Evolutionary conservation across 2,113 vertebrate species (phyloP).

Genomic region (Platysternon megacephalum): DNA sequence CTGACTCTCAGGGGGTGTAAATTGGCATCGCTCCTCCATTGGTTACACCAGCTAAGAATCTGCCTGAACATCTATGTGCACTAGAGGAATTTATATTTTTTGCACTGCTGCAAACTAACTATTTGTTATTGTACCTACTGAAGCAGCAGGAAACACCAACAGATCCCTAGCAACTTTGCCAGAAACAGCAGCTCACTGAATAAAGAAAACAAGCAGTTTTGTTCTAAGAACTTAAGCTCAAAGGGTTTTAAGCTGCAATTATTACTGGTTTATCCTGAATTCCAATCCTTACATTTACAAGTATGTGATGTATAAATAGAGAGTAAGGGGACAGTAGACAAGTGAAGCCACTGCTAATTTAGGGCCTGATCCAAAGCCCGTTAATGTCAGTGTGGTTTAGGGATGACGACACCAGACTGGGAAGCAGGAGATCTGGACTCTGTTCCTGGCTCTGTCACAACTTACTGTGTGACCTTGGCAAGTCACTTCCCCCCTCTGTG

Average conservation of each 20-base stretch:
- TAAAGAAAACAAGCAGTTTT: background rate
- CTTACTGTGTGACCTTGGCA: background rate
- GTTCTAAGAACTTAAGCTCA: background rate
- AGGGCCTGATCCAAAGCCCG: background rate
- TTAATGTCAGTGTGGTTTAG: background rate
- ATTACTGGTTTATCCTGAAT: rapidly evolving
- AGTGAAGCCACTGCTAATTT: background rate
- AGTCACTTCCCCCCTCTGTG: background rate
- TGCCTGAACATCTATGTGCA: background rate
- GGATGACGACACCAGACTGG: background rate
- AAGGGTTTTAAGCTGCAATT: background rate
- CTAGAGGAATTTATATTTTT: background rate
- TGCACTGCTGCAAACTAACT: background rate
- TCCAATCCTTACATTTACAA: rapidly evolving
- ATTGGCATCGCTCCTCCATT: background rate
- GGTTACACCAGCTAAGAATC: background rate
- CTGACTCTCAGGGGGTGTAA: background rate
- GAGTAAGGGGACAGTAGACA: rapidly evolving
- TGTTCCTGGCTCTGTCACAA: background rate
- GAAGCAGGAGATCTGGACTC: background rate
- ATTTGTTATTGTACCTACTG: background rate
- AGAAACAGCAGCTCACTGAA: background rate
- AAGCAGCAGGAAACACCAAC: rapidly evolving
- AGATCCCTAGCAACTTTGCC: background rate
- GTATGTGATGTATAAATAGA: rapidly evolving